Evolutionary conservation across 2,888 invertebrate species (phyloP).

Genomic region (Nephrotoma guestfalica): DNA sequence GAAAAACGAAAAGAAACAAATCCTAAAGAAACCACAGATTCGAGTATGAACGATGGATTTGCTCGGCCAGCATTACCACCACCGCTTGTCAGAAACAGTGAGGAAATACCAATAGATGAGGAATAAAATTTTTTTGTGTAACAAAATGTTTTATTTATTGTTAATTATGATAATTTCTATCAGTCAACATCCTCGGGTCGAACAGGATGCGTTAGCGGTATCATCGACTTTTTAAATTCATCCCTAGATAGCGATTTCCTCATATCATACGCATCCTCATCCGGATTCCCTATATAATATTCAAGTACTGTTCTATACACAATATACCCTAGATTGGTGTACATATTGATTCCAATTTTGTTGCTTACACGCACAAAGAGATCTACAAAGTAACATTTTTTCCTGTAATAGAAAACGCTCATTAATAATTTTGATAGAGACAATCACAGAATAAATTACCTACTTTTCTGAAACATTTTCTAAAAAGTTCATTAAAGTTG

Average conservation of each 20-base stretch:
- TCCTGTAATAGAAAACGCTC: conserved; percentile 44
- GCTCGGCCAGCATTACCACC: not conserved
- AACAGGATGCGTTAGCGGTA: conserved; percentile 89
- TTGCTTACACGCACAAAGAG: conserved; percentile 97
- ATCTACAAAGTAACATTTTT: conserved; percentile 94
- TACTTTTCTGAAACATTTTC: conserved; percentile 92
- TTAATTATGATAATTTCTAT: conserved; percentile 12
- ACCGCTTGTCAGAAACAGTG: not conserved
- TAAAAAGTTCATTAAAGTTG: conserved; percentile 81
- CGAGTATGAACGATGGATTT: not conserved
- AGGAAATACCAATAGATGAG: not conserved
- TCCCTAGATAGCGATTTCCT: conserved; percentile 92
- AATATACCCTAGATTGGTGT: conserved; percentile 87
- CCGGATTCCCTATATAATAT: conserved; percentile 95
- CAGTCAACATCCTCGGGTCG: conserved; percentile 86
- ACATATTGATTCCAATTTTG: conserved; percentile 95
- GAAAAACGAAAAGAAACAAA: conserved; percentile 33
- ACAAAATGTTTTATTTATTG: not conserved
- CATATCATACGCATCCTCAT: conserved; percentile 99
- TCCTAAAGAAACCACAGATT: not conserved
- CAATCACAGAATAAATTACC: conserved; percentile 24
- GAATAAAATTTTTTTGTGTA: not conserved
- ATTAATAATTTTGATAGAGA: not conserved
- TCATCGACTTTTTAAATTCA: conserved; percentile 76
- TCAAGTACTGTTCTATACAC: conserved; percentile 92